A percentile compares a stretch with the other conserved stretches of the same genome.
Conservation (phyloP, 2,113 vertebrate genomes). For the Lophotis ruficrista region DNA sequence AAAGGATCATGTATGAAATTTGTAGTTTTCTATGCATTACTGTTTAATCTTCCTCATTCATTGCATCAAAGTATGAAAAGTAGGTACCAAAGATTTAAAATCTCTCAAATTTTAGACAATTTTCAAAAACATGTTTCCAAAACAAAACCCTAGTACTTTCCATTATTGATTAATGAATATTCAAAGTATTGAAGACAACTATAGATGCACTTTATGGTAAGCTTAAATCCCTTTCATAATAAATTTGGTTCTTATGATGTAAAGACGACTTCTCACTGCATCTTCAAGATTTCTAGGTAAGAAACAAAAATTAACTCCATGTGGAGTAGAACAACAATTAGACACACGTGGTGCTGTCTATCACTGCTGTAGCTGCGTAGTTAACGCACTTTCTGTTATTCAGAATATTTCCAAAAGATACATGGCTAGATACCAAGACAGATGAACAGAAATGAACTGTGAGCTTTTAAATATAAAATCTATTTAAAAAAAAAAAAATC, state of each 20-base stretch:
- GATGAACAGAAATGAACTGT: neutral
- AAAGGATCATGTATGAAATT: neutral
- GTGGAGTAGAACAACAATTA: neutral
- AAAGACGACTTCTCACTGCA: neutral
- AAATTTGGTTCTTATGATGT: neutral
- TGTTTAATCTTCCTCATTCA: neutral
- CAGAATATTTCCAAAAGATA: neutral
- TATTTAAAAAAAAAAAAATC: neutral
- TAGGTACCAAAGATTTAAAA: neutral
- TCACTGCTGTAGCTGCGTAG: neutral
- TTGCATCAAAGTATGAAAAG: neutral
- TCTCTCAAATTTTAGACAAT: neutral
- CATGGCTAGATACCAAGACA: neutral
- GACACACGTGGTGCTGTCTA: neutral
- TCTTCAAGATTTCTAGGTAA: neutral
- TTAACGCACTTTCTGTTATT: constrained; percentile 16
- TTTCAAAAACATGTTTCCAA: neutral
- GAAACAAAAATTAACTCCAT: neutral
- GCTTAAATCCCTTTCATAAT: neutral
- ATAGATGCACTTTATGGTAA: neutral
- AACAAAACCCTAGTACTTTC: neutral
- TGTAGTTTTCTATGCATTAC: neutral
- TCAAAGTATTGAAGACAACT: neutral
- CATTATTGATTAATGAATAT: neutral
- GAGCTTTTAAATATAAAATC: constrained; percentile 40